Base-by-base conservation (phyloP, 2,797 vertebrate species). In the Dromococcyx pavoninus region DNA sequence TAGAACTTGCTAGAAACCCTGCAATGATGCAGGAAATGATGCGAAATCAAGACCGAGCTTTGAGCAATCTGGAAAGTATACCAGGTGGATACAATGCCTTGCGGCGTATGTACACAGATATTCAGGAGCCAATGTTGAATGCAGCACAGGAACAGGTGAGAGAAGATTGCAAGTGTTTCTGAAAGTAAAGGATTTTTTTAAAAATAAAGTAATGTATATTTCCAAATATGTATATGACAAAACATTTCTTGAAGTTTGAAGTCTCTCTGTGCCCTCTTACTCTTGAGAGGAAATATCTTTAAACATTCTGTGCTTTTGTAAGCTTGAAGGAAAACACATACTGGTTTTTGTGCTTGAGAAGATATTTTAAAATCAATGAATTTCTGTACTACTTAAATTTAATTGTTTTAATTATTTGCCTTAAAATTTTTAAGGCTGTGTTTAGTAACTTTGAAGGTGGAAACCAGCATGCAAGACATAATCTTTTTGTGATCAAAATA, bases 21-120 rank as follows among this genome's bases (percentile, higher is more conserved):
- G 98, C 98, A 86, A 98, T 98, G 98, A 98, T 98, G 98, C 98
- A 98, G 83, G 98, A 98, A 95, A 98, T 98, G 98, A 98, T 98
- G 98, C 97, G 98, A 95, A 98, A 98, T 91, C 98, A 98, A 76
- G 98, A 98, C 48, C 96, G 98, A 86, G 98, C 98, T 76, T 97
- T 98, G 95, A 98, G 98, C 94, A 98, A 98, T 92, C 96, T 98
- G 56, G 98, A 98, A 96, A 98, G 98, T 88, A 98, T 98, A 91
- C 98, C 98, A 61, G 98, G 98, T 62, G 98, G 98, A 50, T 98
- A 98, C 66, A 98, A 98, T 92, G 98, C 98, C 28, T 96, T 98
- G 94, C 96, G 98, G 17, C 98, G 98, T 51, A 98, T 98, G 98
- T 98, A 98, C 53, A 98, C 98, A 5, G 98, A 98, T 94, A 98